Conservation (phyloP, 2,113 vertebrate genomes). For the Circaetus cinerascens region DNA sequence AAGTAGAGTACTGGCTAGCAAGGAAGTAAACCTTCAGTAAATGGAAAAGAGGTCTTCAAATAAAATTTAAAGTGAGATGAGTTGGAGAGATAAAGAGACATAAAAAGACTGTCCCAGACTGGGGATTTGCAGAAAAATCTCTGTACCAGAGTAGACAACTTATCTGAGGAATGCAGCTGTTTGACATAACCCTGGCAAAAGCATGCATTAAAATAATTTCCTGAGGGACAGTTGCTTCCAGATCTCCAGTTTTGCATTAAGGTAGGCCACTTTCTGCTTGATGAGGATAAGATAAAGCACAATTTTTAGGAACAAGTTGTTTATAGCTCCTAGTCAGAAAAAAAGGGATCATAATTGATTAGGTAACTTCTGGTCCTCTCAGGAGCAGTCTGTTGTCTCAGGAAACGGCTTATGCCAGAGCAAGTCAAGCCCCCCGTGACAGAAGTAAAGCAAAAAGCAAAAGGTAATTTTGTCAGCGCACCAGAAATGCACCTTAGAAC, state of each 20-base stretch:
- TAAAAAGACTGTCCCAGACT: not conserved
- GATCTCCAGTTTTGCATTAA: not conserved
- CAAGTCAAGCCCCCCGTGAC: not conserved
- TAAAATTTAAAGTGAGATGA: conserved; percentile 6
- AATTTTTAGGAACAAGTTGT: not conserved
- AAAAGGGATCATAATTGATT: not conserved
- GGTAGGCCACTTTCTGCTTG: not conserved
- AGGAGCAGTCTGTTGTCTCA: not conserved
- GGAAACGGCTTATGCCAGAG: not conserved
- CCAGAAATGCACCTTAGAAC: not conserved
- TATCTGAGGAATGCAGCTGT: conserved; percentile 21
- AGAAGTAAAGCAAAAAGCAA: not conserved
- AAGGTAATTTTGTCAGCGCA: not conserved
- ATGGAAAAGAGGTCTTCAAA: conserved; percentile 2
- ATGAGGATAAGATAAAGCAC: not conserved
- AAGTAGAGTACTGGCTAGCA: not conserved
- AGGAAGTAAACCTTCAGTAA: not conserved
- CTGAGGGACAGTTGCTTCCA: not conserved
- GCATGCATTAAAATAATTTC: not conserved
- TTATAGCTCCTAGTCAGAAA: not conserved
- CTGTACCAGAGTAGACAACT: not conserved
- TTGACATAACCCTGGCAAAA: conserved; percentile 17
- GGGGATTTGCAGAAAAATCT: not conserved
- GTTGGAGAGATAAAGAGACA: not conserved
- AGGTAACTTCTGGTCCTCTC: not conserved